Evolutionary conservation across 2,888 invertebrate genomes (phyloP), one percentile per base, ranked within the genome.

Genomic region (Athetis lepigone): DNA sequence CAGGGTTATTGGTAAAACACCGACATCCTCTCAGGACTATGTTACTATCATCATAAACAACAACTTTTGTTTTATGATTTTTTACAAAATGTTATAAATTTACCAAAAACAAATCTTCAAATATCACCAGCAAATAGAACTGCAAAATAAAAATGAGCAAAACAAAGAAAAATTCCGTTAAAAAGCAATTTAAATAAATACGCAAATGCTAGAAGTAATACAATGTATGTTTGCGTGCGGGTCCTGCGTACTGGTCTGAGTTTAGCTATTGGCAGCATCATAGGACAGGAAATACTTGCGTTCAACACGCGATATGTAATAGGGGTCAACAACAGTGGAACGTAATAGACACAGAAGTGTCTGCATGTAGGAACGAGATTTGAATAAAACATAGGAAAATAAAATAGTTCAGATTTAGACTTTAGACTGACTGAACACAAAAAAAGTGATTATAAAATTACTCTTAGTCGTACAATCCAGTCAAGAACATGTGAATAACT

Each of bases 261-360:
- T 73, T 57, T 27, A 47, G 40, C 43, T 61, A 43, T 60, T 56
- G 50, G 49, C 25, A 33, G 33, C 33, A 33, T 33, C 33, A 33
- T 4, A 43, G 29, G 47, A 39, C 61, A 56, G 66, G 74, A 75
- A 62, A 70, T 58, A 52, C 45, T 56, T 51, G 27, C 18, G 33
- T 29, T 42, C 7, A 42, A 43, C 75, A 75, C 75, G 74, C 75
- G 49, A 74, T 59, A 54, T 52, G 16, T 56, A 57, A 49, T 63
- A 45, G 42, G 46, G 33, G 51, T 42, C 57, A 56, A 21, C 45
- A 42, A 50, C 49, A 65, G 57, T 19, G 27, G 16, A 21, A 19
- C n/a, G 18, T n/a, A 18, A 19, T 33, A 27, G 19, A 19, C 5
- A 42, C 16, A 54, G 33, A 2, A 40, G 29, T 40, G 4, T 16